These are phyloP conservation scores for Vulpes lagopus DNA, from an alignment of 2,113 vertebrate species.

Conservation along the genomic window DNA sequence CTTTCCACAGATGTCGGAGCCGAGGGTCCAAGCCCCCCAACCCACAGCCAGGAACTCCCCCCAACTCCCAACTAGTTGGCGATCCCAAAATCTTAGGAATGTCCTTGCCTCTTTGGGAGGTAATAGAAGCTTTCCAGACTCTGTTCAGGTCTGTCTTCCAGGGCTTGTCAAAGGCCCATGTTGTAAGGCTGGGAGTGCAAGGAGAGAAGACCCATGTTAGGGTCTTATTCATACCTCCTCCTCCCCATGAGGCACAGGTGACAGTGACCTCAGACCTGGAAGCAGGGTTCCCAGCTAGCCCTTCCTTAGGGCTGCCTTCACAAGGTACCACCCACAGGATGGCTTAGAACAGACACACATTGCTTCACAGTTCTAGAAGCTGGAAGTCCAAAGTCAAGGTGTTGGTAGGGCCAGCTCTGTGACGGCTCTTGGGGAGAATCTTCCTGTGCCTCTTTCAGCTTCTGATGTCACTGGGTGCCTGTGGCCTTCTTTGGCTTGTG, in stretches of 20 bases:
- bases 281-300: neutral
- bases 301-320: neutral
- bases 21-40: neutral
- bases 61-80: neutral
- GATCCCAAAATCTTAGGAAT: neutral
- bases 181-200: neutral
- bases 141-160: neutral
- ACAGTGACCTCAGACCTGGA: neutral
- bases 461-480: neutral
- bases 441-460: fast-evolving
- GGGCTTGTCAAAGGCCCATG: neutral
- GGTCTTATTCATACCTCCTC: neutral
- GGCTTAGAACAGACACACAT: neutral
- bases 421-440: fast-evolving
- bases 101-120: neutral
- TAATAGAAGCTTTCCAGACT: neutral
- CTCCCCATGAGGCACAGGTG: no score
- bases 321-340: neutral
- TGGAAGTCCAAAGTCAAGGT: neutral
- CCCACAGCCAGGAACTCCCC: neutral
- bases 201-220: neutral
- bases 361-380: neutral
- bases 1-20: neutral
- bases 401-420: fast-evolving
- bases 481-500: neutral